phyloP scores from a whole-genome alignment of 2,797 vertebrate genomes.

The Hafferia zeledoni region DNA sequence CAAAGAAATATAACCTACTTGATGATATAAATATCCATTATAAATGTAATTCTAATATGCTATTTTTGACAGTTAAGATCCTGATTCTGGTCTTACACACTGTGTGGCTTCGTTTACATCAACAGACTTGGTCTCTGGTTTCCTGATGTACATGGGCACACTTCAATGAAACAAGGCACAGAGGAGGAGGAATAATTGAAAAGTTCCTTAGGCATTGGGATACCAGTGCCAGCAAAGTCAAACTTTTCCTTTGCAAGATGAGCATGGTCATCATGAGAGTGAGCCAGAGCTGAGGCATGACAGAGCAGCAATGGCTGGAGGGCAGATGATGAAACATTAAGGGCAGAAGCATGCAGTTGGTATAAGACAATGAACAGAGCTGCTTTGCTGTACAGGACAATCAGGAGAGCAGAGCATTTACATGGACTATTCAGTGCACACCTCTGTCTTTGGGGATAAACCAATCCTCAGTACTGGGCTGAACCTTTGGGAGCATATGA shows the following conservation, averaged over 20 bases:
- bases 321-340: background rate
- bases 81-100: background rate
- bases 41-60: background rate
- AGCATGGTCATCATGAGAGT: background rate
- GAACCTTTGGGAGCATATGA: rapidly evolving
- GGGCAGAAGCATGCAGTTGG: background rate
- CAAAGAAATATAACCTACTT: background rate
- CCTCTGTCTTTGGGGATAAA: background rate
- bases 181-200: background rate
- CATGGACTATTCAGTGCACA: background rate
- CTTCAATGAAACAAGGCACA: background rate
- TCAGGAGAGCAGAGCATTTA: rapidly evolving
- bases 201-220: background rate
- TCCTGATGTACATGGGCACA: background rate
- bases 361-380: background rate
- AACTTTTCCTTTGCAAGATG: background rate
- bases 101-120: background rate
- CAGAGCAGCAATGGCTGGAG: background rate
- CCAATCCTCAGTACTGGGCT: background rate
- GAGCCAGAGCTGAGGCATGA: background rate
- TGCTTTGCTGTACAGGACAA: background rate
- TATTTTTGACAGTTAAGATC: background rate
- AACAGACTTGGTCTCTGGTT: background rate
- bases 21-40: background rate
- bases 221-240: background rate